Evolutionary conservation across 1,140 invertebrate genomes (phyloP).

Genomic region (Trypoxylus dichotomus): DNA sequence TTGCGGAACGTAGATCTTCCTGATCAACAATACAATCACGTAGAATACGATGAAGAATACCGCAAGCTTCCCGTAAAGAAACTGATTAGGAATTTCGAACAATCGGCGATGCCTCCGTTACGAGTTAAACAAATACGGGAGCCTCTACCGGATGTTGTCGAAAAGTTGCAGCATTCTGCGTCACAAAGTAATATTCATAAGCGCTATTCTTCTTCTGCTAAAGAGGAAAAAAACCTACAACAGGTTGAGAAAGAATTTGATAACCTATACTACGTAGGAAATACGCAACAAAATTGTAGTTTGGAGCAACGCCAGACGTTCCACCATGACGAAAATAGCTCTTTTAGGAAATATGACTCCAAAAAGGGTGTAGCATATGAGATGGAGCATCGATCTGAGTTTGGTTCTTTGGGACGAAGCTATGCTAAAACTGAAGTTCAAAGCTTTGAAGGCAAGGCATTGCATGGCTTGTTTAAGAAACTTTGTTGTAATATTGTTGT

Average conservation of each 20-base stretch:
- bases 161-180: background rate
- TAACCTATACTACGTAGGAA: constrained; percentile 44
- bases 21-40: background rate
- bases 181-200: constrained; percentile 24
- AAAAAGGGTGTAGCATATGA: background rate
- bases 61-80: constrained; percentile 65
- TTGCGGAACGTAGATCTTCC: background rate
- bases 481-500: background rate
- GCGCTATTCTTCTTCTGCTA: background rate
- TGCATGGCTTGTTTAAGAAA: constrained; percentile 30
- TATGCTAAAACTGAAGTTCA: constrained; percentile 49
- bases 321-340: constrained; percentile 49
- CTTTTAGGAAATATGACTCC: constrained; percentile 46
- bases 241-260: constrained; percentile 48
- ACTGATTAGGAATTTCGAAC: constrained; percentile 66
- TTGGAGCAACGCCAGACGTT: constrained; percentile 33
- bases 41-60: constrained; percentile 54
- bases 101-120: constrained; percentile 60
- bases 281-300: constrained; percentile 32
- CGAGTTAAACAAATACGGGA: constrained; percentile 60
- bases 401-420: constrained; percentile 49
- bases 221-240: background rate
- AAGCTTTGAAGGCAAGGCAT: constrained; percentile 52
- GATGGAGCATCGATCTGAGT: constrained; percentile 59
- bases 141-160: constrained; percentile 45